phyloP scores from a whole-genome alignment of 2,888 invertebrate species.

The Mamestra brassicae region DNA sequence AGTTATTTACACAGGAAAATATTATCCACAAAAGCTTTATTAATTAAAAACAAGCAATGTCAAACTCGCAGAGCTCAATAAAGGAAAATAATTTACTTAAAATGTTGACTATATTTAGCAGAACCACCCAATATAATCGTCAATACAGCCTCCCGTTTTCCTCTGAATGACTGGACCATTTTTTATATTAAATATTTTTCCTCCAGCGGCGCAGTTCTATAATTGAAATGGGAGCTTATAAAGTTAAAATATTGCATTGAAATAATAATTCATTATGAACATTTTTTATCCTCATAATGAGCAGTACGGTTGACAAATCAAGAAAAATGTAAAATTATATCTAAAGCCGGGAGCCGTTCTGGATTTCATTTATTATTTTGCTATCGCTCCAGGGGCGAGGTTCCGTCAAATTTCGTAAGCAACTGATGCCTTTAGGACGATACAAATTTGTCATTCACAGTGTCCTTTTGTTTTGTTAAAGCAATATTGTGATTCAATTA shows the following conservation, averaged over 20 bases:
- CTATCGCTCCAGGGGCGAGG: conserved; percentile 65
- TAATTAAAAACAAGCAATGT: conserved; percentile 46
- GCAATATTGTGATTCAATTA: conserved; percentile 87
- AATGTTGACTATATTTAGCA: conserved; percentile 52
- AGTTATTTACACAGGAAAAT: background rate
- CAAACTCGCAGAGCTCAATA: conserved; percentile 11
- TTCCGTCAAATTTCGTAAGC: conserved; percentile 79
- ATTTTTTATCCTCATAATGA: conserved; percentile 57
- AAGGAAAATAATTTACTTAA: conserved; percentile 57
- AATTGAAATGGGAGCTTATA: conserved; percentile 59
- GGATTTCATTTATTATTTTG: conserved; percentile 75
- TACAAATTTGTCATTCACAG: conserved; percentile 84
- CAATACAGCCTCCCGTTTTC: conserved; percentile 55
- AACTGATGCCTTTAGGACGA: conserved; percentile 79
- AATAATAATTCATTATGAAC: conserved; percentile 51
- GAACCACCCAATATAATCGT: conserved; percentile 46
- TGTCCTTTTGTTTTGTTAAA: conserved; percentile 84
- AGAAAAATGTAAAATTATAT: conserved; percentile 71
- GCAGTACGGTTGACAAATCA: conserved; percentile 65
- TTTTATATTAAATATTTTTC: conserved; percentile 63
- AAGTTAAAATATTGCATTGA: conserved; percentile 61
- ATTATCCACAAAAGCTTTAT: background rate
- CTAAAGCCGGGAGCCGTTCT: conserved; percentile 62
- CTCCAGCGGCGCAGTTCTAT: conserved; percentile 36
- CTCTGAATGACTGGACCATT: conserved; percentile 53